phyloP scores from a whole-genome alignment of 1,140 invertebrate species.

The Drosophila truncata region DNA sequence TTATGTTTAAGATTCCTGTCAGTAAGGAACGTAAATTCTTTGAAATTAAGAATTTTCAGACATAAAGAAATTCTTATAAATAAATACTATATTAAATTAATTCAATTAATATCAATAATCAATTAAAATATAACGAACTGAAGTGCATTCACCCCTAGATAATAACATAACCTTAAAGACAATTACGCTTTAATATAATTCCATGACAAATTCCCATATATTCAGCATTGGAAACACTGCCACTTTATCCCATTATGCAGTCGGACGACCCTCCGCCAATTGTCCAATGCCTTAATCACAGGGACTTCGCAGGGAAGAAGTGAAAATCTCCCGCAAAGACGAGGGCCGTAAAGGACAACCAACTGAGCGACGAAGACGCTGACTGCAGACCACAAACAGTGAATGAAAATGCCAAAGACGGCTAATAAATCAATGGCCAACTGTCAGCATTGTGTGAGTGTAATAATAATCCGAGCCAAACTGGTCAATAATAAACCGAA shows the following conservation, averaged over 20 bases:
- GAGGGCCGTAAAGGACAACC: slow-evolving; percentile 33
- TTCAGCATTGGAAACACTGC: neutral
- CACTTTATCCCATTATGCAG: slow-evolving; percentile 44
- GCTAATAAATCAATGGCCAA: slow-evolving; percentile 82
- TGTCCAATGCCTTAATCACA: slow-evolving; percentile 48
- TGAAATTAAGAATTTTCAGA: neutral
- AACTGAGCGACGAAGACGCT: slow-evolving; percentile 20
- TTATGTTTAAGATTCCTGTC: neutral
- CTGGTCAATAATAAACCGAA: slow-evolving; percentile 79
- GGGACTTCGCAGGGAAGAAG: neutral
- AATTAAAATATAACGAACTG: neutral
- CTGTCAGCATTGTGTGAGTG: slow-evolving; percentile 78
- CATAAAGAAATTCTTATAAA: neutral
- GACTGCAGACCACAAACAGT: slow-evolving; percentile 57
- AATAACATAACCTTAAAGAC: slow-evolving; percentile 22
- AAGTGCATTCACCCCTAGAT: neutral
- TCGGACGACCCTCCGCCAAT: slow-evolving; percentile 23
- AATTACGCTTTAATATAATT: slow-evolving; percentile 10
- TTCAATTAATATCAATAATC: slow-evolving; percentile 1
- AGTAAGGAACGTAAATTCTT: accelerated
- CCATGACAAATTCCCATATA: slow-evolving; percentile 35
- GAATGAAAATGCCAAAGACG: slow-evolving; percentile 55
- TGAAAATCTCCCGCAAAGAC: slow-evolving; percentile 15
- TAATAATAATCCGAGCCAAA: slow-evolving; percentile 77
- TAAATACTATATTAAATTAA: neutral